phyloP scores from a whole-genome alignment of 1,140 invertebrate species.

The Pseudomyrmex sp. region DNA sequence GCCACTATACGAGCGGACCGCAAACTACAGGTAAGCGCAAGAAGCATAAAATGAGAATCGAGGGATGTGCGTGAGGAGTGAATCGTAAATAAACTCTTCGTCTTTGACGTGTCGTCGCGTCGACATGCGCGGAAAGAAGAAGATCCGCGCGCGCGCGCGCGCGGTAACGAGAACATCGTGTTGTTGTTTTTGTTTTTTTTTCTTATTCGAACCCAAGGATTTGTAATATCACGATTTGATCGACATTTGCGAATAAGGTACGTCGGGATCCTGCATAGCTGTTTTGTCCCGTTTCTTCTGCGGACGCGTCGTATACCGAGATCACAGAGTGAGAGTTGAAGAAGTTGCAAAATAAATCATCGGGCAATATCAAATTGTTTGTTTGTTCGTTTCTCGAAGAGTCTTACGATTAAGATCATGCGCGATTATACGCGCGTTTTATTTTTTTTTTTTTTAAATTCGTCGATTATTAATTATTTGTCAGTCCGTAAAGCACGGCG shows the following conservation, averaged over 20 bases:
- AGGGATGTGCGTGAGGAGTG: constrained; percentile 71
- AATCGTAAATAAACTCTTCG: constrained; percentile 77
- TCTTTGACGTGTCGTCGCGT: constrained; percentile 66
- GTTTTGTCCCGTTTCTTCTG: neutral
- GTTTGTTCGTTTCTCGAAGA: constrained; percentile 11
- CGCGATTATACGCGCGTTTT: constrained; percentile 6
- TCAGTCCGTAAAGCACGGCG: constrained; percentile 87
- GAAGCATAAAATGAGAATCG: constrained; percentile 77
- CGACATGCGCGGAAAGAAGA: constrained; percentile 4
- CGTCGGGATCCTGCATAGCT: neutral
- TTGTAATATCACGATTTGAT: neutral
- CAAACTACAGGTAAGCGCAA: constrained; percentile 80
- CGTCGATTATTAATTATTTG: constrained; percentile 77
- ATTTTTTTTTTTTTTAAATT: too few species aligned
- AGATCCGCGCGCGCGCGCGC: constrained; percentile 29
- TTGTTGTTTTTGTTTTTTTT: neutral
- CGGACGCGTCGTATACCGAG: neutral
- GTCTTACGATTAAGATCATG: constrained; percentile 28
- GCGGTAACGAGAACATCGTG: constrained; percentile 36
- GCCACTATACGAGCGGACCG: constrained; percentile 74
- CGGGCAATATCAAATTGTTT: constrained; percentile 8
- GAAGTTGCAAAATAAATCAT: constrained; percentile 31
- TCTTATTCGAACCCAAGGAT: neutral
- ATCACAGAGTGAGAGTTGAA: constrained; percentile 30
- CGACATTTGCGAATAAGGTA: constrained; percentile 1